Conservation (phyloP, 2,888 invertebrate genomes). For the Thumatha senex region DNA sequence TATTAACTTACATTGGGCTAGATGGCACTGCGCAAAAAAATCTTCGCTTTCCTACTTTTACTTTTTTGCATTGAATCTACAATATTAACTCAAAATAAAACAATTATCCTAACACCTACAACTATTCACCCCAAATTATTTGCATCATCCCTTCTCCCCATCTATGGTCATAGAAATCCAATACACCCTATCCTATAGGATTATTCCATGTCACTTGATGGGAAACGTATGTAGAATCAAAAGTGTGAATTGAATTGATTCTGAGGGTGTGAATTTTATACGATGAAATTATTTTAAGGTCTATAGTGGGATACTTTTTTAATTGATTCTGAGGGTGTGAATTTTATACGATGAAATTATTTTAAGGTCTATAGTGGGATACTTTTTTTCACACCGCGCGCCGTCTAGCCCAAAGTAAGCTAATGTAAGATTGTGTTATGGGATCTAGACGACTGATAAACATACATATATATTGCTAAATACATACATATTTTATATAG, state of each 20-base stretch:
- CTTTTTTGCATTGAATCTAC: not conserved
- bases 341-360: not conserved
- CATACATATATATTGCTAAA: too few species aligned
- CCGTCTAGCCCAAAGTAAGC: too few species aligned
- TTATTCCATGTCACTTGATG: slow-evolving; percentile 42
- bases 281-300: not conserved
- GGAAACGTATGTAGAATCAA: slow-evolving; percentile 24
- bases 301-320: too few species aligned
- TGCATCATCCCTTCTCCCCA: slow-evolving; percentile 1
- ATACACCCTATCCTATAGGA: slow-evolving; percentile 7
- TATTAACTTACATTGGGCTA: too few species aligned
- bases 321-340: slow-evolving; percentile 4
- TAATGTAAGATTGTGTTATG: too few species aligned
- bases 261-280: slow-evolving; percentile 1
- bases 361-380: too few species aligned
- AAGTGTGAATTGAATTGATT: slow-evolving; percentile 9
- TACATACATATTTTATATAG: too few species aligned
- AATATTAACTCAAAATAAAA: not conserved
- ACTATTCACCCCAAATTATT: slow-evolving; percentile 9
- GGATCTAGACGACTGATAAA: too few species aligned
- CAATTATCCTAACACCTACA: not conserved
- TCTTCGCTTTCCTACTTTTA: too few species aligned
- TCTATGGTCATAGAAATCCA: slow-evolving; percentile 3
- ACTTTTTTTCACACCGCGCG: too few species aligned
- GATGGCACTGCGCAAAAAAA: too few species aligned